These are phyloP conservation scores for Augiades crinisus DNA, from an alignment of 2,888 invertebrate species.

Conservation along the genomic window DNA sequence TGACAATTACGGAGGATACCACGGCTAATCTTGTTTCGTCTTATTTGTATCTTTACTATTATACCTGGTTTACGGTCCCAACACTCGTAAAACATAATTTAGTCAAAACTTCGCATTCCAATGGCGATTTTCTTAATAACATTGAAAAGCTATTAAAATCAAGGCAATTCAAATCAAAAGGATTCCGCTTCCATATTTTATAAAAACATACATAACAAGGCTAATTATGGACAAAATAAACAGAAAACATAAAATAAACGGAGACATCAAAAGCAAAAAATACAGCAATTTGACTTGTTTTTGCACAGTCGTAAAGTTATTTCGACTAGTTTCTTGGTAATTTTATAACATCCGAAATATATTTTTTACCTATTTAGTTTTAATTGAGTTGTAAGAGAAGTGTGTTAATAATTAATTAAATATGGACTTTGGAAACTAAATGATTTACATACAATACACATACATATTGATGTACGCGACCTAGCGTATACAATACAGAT, in stretches of 20 bases:
- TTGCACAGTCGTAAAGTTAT: slow-evolving; percentile 9
- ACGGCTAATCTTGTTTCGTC: no score
- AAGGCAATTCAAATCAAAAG: slow-evolving; percentile 3
- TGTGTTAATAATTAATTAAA: not conserved
- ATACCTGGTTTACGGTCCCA: no score
- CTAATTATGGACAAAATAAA: slow-evolving; percentile 13
- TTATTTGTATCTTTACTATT: no score
- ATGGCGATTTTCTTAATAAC: slow-evolving; percentile 5
- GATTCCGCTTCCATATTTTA: slow-evolving; percentile 2
- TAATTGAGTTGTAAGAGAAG: slow-evolving; percentile 5
- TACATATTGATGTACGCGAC: no score
- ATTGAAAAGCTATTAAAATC: slow-evolving; percentile 11
- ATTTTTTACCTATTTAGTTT: slow-evolving; percentile 2
- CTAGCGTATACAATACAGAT: no score
- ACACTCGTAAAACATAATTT: not conserved
- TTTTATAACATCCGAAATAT: slow-evolving; percentile 10
- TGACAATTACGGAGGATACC: no score
- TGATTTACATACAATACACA: no score
- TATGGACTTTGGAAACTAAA: not conserved
- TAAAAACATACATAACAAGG: slow-evolving; percentile 5
- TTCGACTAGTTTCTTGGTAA: not conserved
- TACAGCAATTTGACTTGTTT: slow-evolving; percentile 9
- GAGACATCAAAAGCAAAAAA: slow-evolving; percentile 5
- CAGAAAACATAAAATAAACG: slow-evolving; percentile 5
- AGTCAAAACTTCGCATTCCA: not conserved